These are phyloP conservation scores for Mallotus villosus DNA, from an alignment of 2,797 vertebrate genomes.

Conservation along the genomic window DNA sequence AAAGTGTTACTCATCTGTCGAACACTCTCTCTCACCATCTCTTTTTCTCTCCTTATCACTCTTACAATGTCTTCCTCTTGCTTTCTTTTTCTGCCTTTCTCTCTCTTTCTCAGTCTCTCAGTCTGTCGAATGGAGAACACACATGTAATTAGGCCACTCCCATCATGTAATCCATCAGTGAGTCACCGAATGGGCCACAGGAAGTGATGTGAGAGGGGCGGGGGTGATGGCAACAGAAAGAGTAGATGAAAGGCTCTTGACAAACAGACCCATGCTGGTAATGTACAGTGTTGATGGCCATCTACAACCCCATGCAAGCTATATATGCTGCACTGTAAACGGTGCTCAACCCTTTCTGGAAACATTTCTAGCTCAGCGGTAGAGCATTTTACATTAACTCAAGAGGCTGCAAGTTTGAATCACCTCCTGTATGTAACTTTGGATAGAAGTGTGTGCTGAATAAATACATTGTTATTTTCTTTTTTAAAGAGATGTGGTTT, in stretches of 20 bases:
- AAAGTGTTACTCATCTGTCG: slow-evolving; percentile 9
- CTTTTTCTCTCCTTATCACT: background rate
- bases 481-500: background rate
- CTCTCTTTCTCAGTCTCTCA: background rate
- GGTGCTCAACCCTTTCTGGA: background rate
- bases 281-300: background rate
- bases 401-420: no score
- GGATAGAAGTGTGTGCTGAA: no score
- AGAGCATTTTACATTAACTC: no score
- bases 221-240: background rate
- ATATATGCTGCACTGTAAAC: no score
- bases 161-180: background rate
- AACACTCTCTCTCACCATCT: background rate
- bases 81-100: background rate
- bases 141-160: background rate
- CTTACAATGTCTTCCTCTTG: background rate
- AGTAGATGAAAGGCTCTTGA: background rate
- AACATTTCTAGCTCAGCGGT: background rate
- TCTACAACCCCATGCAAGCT: no score
- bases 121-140: no score
- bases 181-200: background rate
- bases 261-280: background rate
- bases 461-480: no score
- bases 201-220: background rate
- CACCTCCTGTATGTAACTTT: no score